Base-by-base conservation (phyloP, 2,888 invertebrate genomes). In the Melolontha melolontha region DNA sequence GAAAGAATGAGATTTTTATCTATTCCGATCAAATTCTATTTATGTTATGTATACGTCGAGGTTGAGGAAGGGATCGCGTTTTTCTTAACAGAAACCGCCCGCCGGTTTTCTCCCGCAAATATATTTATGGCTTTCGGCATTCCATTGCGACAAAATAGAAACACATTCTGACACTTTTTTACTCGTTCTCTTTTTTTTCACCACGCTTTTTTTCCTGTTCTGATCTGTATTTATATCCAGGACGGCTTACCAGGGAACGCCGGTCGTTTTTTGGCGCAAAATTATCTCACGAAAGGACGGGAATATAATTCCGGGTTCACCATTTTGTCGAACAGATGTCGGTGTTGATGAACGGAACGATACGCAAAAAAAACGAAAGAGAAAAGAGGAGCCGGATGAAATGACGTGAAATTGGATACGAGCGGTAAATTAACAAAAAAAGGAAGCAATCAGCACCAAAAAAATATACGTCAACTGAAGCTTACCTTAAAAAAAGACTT, bases 301-400 rank as follows among this genome's bases (percentile, higher is more conserved):
- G 34, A 29, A 57, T 57, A 59, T 27, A 44, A 59, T 59, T 59
- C 59, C 59, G 59, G 59, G 59, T 59, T 47, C 29, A 47, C 27
- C 42, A 44, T 59, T 59, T 44, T 29, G 59, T 44, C 44, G 59
- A 59, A 59, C 59, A 59, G 59, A 59, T 59, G 59, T 59, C 59
- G 59, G 41, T 40, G 44, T 12, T 55, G 41, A 55, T 41, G 41
- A 55, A 55, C 17, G 41, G 7, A 55, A 55, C 40, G 41, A 55
- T 22, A 42, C 10, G 55, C 11, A 44, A 44, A 16, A 57, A 22
- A 57, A 44, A 12, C 14, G 42, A 57, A 41, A 16, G 54, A 40
- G 17, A 39, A 16, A 34, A 39, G 14, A 41, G 40, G 44, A 42
- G 42, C 42, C 59, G 59, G 59, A 59, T 59, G 59, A 22, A 55